Percentiles rank a stretch among this genome's conserved stretches.
phyloP scores from a whole-genome alignment of 2,113 vertebrate genomes.

The Pomatorhinus ruficollis region DNA sequence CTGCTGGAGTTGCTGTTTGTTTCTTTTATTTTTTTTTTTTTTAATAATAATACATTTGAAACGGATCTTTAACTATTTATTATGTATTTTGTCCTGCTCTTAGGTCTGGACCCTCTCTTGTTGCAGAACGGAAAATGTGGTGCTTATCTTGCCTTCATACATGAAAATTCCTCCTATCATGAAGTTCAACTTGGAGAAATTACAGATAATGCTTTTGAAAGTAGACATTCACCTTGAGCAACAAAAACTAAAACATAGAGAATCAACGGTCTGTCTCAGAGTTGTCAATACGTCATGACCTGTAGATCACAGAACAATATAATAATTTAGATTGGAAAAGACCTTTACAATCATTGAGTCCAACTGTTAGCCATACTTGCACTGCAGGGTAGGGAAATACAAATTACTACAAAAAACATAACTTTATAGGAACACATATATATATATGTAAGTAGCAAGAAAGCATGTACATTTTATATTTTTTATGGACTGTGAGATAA shows the following conservation, averaged over 20 bases:
- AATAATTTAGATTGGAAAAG: not conserved
- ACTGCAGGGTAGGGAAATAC: not conserved
- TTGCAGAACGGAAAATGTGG: not conserved
- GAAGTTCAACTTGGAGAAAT: not conserved
- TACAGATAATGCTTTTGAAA: not conserved
- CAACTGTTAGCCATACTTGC: not conserved
- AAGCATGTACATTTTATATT: not conserved
- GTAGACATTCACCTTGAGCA: not conserved
- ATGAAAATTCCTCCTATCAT: not conserved
- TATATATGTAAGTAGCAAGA: not conserved
- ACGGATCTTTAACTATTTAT: constrained; percentile 56
- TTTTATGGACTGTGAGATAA: not conserved
- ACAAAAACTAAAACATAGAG: not conserved
- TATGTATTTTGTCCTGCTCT: not conserved
- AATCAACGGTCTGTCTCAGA: not conserved
- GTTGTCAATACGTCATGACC: not conserved
- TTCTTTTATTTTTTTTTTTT: constrained; percentile 58
- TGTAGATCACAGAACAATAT: not conserved
- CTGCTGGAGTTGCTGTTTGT: constrained; percentile 67
- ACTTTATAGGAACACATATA: not conserved
- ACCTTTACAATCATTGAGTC: not conserved
- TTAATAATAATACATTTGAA: constrained; percentile 28
- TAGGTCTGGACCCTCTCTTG: not conserved
- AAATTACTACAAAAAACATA: not conserved
- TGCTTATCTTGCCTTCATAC: not conserved